phyloP scores from a whole-genome alignment of 2,113 vertebrate species.

The Rafetus swinhoei region DNA sequence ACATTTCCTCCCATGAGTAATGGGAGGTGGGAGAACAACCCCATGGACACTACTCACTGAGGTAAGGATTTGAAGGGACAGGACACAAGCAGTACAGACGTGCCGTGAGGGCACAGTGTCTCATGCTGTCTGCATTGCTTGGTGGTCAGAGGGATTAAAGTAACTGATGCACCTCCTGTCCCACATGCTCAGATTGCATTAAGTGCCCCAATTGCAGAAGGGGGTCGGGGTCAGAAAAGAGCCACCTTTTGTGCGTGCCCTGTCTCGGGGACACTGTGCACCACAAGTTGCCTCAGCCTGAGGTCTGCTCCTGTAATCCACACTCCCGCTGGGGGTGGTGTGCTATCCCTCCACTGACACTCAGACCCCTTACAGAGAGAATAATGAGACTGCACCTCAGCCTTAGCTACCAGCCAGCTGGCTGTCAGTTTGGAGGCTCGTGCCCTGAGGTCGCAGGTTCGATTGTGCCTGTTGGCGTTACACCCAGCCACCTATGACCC shows the following conservation, averaged over 20 bases:
- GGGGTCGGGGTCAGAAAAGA: too few relatives aligned
- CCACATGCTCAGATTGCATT: not conserved
- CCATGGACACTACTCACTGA: not conserved
- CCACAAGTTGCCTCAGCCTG: too few relatives aligned
- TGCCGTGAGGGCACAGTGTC: not conserved
- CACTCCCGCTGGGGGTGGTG: too few relatives aligned
- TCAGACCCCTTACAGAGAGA: too few relatives aligned
- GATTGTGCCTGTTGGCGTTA: too few relatives aligned
- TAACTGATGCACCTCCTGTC: not conserved
- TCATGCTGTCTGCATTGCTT: not conserved
- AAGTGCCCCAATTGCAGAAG: not conserved
- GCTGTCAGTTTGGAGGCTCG: too few relatives aligned
- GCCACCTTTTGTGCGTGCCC: not conserved
- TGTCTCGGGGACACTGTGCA: too few relatives aligned
- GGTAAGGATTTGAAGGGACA: rapidly evolving
- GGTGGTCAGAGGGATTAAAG: not conserved
- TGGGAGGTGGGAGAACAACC: not conserved
- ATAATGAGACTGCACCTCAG: too few relatives aligned
- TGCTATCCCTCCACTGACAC: too few relatives aligned
- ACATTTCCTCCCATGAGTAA: not conserved
- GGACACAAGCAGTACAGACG: rapidly evolving
- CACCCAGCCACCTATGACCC: not conserved
- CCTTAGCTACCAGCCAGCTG: too few relatives aligned
- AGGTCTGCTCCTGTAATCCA: too few relatives aligned
- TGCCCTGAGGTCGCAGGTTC: too few relatives aligned